Conservation (phyloP, 35 echinoderm and acorn worm genomes). For the Chiridota heheva region DNA sequence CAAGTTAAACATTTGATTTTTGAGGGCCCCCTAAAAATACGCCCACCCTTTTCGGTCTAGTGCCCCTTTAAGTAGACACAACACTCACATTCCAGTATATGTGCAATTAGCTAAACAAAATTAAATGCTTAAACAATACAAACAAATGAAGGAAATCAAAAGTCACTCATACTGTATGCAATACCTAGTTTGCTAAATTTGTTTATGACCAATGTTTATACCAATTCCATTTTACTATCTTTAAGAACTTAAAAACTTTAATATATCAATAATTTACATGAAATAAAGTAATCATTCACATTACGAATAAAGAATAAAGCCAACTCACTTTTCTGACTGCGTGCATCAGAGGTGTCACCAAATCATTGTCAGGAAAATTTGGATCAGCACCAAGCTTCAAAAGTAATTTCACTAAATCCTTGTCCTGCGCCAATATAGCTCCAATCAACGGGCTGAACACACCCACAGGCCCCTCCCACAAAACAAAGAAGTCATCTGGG, state of each 20-base stretch:
- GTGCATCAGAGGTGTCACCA: slow-evolving; percentile 69
- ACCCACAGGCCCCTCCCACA: slow-evolving; percentile 34
- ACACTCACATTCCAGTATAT: too few relatives aligned
- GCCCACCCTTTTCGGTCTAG: too few relatives aligned
- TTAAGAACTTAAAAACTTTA: not conserved
- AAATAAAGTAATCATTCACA: not conserved
- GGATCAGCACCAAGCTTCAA: slow-evolving; percentile 50
- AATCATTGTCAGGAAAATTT: slow-evolving; percentile 49
- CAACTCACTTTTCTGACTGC: slow-evolving; percentile 55
- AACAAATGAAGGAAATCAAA: not conserved
- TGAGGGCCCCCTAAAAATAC: too few relatives aligned
- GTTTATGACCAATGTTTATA: not conserved
- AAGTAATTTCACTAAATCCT: slow-evolving; percentile 41
- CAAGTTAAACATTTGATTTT: too few relatives aligned
- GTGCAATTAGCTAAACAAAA: too few relatives aligned
- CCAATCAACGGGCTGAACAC: slow-evolving; percentile 46
- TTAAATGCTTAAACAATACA: too few relatives aligned
- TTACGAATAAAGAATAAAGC: not conserved
- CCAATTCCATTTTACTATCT: not conserved
- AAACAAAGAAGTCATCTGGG: slow-evolving; percentile 48
- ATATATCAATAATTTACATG: not conserved
- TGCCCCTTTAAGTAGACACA: too few relatives aligned
- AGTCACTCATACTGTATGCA: not conserved
- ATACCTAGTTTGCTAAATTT: not conserved
- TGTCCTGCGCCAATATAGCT: slow-evolving; percentile 31